Evolutionary conservation across 2,113 vertebrate species (phyloP).

Genomic region (Pollachius pollachius): DNA sequence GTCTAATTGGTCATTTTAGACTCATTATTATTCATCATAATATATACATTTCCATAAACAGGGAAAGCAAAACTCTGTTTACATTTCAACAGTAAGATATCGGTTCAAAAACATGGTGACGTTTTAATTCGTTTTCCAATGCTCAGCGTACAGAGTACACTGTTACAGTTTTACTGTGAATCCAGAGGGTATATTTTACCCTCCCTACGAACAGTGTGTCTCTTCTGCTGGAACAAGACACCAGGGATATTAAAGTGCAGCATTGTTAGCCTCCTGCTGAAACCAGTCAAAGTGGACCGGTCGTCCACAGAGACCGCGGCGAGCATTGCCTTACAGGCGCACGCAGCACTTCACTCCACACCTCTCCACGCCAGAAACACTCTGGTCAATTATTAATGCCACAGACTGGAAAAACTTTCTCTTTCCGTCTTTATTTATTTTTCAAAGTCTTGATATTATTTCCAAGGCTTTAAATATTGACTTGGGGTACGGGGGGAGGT

Average conservation of each 20-base stretch:
- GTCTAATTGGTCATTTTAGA: no score
- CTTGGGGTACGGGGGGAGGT: not conserved
- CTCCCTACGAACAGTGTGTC: conserved; percentile 34
- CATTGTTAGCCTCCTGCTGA: conserved; percentile 46
- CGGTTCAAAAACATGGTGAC: no score
- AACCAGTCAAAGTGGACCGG: conserved; percentile 28
- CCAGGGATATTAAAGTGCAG: conserved; percentile 28
- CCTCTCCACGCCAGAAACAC: conserved; percentile 36
- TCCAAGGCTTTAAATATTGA: conserved; percentile 48
- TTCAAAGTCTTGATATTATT: conserved; percentile 53
- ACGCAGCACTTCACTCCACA: conserved; percentile 27
- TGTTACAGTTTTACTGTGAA: no score
- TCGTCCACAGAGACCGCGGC: conserved; percentile 45
- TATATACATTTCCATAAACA: no score
- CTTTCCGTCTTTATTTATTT: conserved; percentile 40
- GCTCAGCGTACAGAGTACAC: no score
- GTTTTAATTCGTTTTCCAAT: no score
- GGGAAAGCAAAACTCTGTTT: no score
- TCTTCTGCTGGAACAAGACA: conserved; percentile 32
- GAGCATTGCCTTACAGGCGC: conserved; percentile 9
- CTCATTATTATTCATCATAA: no score
- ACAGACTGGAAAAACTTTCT: conserved; percentile 35
- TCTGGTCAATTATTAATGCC: conserved; percentile 57
- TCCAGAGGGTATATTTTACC: conserved; percentile 31
- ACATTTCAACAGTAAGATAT: no score